Percentiles rank a stretch among this genome's conserved stretches.
phyloP scores from a whole-genome alignment of 2,113 vertebrate genomes.

The Pseudorasbora parva region DNA sequence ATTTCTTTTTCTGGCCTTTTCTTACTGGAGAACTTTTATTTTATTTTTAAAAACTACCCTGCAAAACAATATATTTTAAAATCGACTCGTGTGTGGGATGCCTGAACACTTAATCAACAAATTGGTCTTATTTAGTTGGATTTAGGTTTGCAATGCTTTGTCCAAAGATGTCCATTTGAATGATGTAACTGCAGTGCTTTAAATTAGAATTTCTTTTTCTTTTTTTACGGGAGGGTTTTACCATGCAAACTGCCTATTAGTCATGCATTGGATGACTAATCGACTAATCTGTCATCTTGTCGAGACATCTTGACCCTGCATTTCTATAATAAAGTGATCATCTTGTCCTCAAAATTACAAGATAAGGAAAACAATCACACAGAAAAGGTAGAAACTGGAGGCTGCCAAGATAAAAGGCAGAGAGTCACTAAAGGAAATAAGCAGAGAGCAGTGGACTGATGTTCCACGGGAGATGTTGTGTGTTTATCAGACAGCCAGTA shows the following conservation, averaged over 20 bases:
- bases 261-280: background rate
- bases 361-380: background rate
- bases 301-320: background rate
- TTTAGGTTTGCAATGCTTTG: background rate
- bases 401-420: conserved; percentile 50
- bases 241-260: background rate
- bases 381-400: conserved; percentile 35
- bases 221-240: background rate
- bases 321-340: conserved; percentile 1
- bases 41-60: no score
- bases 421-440: conserved; percentile 76
- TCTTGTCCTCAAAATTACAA: conserved; percentile 12
- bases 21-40: no score
- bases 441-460: conserved; percentile 72
- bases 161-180: background rate
- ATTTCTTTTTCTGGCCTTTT: background rate
- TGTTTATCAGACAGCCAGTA: conserved; percentile 72
- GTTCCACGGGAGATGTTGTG: conserved; percentile 71
- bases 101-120: background rate
- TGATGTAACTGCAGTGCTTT: background rate
- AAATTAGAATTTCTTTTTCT: background rate
- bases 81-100: background rate
- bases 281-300: background rate
- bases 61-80: background rate
- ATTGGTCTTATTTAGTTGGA: background rate